These are phyloP conservation scores for Moxostoma hubbsi DNA, from an alignment of 2,797 vertebrate species.

Conservation along the genomic window DNA sequence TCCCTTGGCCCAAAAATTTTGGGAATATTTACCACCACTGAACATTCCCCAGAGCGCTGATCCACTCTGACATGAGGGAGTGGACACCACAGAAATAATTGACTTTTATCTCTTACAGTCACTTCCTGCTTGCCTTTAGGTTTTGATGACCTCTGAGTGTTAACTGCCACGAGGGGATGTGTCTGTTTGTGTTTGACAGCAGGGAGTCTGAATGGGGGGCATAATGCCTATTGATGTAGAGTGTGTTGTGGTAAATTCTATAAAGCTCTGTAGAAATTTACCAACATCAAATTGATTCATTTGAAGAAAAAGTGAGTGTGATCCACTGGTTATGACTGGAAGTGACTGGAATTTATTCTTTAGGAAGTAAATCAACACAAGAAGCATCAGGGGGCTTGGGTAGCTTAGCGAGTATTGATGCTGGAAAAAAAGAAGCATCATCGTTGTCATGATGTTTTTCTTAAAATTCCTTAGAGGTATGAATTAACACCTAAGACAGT, in stretches of 20 bases:
- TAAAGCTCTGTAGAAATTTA: not conserved
- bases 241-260: not conserved
- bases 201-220: not conserved
- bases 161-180: conserved; percentile 8
- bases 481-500: too few relatives aligned
- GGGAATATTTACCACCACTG: conserved; percentile 58
- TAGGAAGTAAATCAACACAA: too few relatives aligned
- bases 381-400: too few relatives aligned
- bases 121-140: conserved; percentile 43
- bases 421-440: too few relatives aligned
- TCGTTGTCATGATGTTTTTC: too few relatives aligned
- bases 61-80: conserved; percentile 37
- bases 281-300: not conserved
- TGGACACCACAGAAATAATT: conserved; percentile 44
- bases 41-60: conserved; percentile 62
- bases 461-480: too few relatives aligned
- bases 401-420: too few relatives aligned
- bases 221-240: not conserved
- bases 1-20: conserved; percentile 31
- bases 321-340: too few relatives aligned
- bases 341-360: too few relatives aligned
- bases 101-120: conserved; percentile 18
- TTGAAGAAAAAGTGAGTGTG: too few relatives aligned
- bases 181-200: conserved; percentile 46
- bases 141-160: conserved; percentile 47